phyloP scores from a whole-genome alignment of 2,888 invertebrate genomes.

The Ophion ventricosus region DNA sequence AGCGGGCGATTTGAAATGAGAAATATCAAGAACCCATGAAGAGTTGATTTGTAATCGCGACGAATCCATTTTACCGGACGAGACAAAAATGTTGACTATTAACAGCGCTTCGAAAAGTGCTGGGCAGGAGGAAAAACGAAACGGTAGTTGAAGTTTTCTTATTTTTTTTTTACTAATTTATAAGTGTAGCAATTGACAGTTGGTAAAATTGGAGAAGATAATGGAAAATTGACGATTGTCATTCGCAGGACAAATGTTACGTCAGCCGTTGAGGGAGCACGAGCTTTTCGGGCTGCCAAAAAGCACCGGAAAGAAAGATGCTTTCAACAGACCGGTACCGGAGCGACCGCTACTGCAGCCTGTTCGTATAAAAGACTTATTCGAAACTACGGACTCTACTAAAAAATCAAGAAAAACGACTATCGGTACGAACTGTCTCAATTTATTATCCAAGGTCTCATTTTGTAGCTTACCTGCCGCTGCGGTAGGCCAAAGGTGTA shows the following conservation, averaged over 20 bases:
- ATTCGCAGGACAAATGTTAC: background rate
- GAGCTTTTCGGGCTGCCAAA: constrained; percentile 39
- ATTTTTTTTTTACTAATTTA: too few species aligned
- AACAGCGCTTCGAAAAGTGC: constrained; percentile 9
- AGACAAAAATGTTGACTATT: background rate
- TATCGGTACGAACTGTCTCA: background rate
- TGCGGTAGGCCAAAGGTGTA: too few species aligned
- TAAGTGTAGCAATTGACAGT: too few species aligned
- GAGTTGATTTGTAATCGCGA: background rate
- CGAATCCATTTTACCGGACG: background rate
- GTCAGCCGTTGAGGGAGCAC: constrained; percentile 25
- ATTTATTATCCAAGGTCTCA: background rate
- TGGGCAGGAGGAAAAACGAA: background rate
- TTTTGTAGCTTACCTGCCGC: background rate
- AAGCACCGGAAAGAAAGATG: constrained; percentile 22
- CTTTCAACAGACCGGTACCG: background rate
- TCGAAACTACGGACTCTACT: background rate
- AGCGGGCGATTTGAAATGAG: constrained; percentile 5
- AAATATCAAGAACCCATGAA: constrained; percentile 6
- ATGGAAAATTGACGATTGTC: background rate
- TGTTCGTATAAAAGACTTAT: constrained; percentile 14
- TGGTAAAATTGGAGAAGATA: background rate
- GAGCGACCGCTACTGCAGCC: constrained; percentile 22
- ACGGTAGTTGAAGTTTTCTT: constrained; percentile 5
- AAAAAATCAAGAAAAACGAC: background rate